Percentiles rank a stretch among this genome's conserved stretches.
phyloP scores from a whole-genome alignment of 2,888 invertebrate species.

The Pseudanteris insignis region DNA sequence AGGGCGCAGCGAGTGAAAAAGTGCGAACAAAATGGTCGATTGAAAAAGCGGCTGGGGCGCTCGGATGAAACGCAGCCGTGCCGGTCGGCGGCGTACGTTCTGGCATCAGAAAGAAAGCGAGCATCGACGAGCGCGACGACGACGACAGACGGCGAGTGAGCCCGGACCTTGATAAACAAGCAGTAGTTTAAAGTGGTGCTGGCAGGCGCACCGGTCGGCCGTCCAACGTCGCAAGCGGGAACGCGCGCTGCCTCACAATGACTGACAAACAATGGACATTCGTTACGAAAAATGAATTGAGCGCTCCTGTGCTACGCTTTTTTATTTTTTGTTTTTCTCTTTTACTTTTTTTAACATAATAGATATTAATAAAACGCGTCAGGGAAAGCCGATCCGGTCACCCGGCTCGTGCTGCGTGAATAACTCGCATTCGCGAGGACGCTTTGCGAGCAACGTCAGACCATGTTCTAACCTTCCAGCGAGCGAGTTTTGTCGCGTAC shows the following conservation, averaged over 20 bases:
- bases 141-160: slow-evolving; percentile 38
- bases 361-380: slow-evolving; percentile 54
- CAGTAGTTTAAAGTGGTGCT: slow-evolving; percentile 51
- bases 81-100: slow-evolving; percentile 24
- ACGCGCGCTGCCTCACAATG: slow-evolving; percentile 49
- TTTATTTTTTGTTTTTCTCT: no score
- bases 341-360: slow-evolving; percentile 49
- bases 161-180: slow-evolving; percentile 41
- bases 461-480: no score
- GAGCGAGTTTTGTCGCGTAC: no score
- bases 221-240: slow-evolving; percentile 35
- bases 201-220: slow-evolving; percentile 40
- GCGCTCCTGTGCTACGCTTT: slow-evolving; percentile 39
- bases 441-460: slow-evolving; percentile 30
- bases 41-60: slow-evolving; percentile 13
- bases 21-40: slow-evolving; percentile 20
- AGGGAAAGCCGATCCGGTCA: slow-evolving; percentile 19
- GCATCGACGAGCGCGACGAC: slow-evolving; percentile 13
- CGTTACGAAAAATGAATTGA: slow-evolving; percentile 54
- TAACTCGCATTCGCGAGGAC: slow-evolving; percentile 23
- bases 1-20: slow-evolving; percentile 21
- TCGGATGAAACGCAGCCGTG: slow-evolving; percentile 21
- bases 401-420: slow-evolving; percentile 17
- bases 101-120: slow-evolving; percentile 30
- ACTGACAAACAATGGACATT: slow-evolving; percentile 56